Base-by-base conservation (phyloP, 2,113 vertebrate species). In the Tetrao urogallus region DNA sequence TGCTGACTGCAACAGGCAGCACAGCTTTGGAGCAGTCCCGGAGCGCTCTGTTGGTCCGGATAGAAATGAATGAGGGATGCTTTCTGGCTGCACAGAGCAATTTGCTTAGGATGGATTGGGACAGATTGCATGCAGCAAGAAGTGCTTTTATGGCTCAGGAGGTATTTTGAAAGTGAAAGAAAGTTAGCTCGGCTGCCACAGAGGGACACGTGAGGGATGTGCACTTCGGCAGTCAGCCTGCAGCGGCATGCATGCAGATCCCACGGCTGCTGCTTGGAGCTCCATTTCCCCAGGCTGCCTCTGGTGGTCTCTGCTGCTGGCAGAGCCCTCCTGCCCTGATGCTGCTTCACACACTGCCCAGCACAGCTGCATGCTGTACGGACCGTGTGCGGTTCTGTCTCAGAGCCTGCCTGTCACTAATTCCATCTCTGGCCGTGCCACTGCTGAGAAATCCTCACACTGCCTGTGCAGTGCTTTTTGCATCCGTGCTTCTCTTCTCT, bases 321-420 rank as follows among this genome's bases (percentile, higher is more conserved):
- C 32, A 90, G 40, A 72, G 58, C 52, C 21, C 18, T 60, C 4
- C 15, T 47, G 25, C 34, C 48, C 65, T 64, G 38, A 64, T 11
- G 54, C 27, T 14, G 9, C 42, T 63, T 56, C 22, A 15, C 0
- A 57, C 16, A 28, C 13, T 19, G 34, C 61, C 25, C 16, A 8
- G 25, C 61, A 40, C 0, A 0, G n/a, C 67, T 65, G 48, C 32
- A 11, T 1, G 1, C 17, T 9, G 17, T 57, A 47, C 58, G 21
- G 40, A 27, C 14, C 34, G 32, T 48, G 24, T 0, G 1, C 34
- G 4, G 36, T 5, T 61, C 43, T 2, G 0, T 38, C 19, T 78
- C n/a, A 2, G 60, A 82, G 65, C 40, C 52, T 84, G 57, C 10
- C 57, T 13, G 2, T 60, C 20, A 8, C 20, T 32, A 52, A 30